Evolutionary conservation across 2,113 vertebrate species (phyloP).

Genomic region (Cryptomyrus ogoouensis): DNA sequence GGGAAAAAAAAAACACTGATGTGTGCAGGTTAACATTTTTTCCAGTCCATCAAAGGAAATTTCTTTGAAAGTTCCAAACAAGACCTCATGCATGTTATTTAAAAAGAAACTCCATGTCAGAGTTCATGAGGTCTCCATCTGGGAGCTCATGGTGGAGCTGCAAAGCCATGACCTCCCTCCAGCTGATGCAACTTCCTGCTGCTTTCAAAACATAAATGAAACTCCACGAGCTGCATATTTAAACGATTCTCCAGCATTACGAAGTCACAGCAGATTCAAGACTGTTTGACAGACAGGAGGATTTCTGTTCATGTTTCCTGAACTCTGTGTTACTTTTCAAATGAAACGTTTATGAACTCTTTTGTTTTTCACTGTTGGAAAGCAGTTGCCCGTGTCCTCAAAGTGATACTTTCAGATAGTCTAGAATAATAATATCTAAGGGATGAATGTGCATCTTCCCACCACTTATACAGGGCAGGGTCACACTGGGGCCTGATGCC

Average conservation of each 20-base stretch:
- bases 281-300: not conserved
- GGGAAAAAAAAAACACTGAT: not conserved
- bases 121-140: slow-evolving; percentile 91
- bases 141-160: slow-evolving; percentile 71
- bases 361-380: not conserved
- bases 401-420: not conserved
- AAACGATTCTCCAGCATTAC: slow-evolving; percentile 61
- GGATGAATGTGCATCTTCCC: not conserved
- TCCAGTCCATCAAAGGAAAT: slow-evolving; percentile 25
- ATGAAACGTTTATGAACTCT: not conserved
- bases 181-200: slow-evolving; percentile 91
- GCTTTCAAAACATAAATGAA: slow-evolving; percentile 92
- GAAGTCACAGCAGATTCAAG: not conserved
- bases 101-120: slow-evolving; percentile 75
- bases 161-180: slow-evolving; percentile 80
- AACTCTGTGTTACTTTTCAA: not conserved
- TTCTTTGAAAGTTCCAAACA: slow-evolving; percentile 39
- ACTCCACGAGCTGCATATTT: slow-evolving; percentile 75
- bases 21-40: slow-evolving; percentile 31
- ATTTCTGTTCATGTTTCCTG: not conserved
- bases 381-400: not conserved
- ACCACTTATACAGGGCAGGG: not conserved
- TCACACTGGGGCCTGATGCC: not conserved
- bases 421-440: not conserved
- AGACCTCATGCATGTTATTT: slow-evolving; percentile 65